Base-by-base conservation (phyloP, 1,140 invertebrate species). In the Philaenus spumarius region DNA sequence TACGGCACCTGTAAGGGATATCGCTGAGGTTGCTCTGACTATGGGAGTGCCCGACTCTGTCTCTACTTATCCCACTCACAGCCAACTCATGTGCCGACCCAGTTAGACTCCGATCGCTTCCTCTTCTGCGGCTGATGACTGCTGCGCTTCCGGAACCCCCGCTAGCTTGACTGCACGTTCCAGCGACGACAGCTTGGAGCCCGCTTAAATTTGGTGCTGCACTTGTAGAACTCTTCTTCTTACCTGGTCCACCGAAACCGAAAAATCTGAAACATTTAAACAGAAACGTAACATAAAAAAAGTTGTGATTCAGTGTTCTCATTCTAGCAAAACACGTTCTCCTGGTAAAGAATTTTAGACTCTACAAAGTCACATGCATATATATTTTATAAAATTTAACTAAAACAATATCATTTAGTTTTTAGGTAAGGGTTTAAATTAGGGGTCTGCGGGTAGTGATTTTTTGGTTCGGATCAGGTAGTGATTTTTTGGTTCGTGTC, bases 1-100 rank as follows among this genome's bases (percentile, higher is more conserved):
- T 30, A 30, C 26, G 12, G 72, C 74, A 90, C 80, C 86, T 87
- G 76, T 85, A 86, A 15, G 84, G 82, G 54, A 86, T 85, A 64
- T 89, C 85, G 69, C 83, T 84, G 58, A 92, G 78, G 72, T 91
- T 90, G 50, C 85, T 87, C 66, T 90, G 89, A 61, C 85, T 88
- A 70, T 87, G 84, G 3, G 84, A 87, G 70, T 86, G 84, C 24
- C 85, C 82, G 55, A 90, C 86, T 50, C 78, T 76, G 46, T 72
- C 64, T 57, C 73, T 72, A 61, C 82, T 78, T 26, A 83, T 79
- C 6, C 83, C 82, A 62, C 81, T 82, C 35, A 88, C 75, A 12
- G 85, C 85, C 59, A 89, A 74, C 67, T 89, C 87, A 71, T 89
- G 87, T 5, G 84, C 86, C 2, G 86, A 88, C 48, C 87, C 87